Conservation (phyloP, 2,113 vertebrate genomes). For the Onychostruthus taczanowskii region DNA sequence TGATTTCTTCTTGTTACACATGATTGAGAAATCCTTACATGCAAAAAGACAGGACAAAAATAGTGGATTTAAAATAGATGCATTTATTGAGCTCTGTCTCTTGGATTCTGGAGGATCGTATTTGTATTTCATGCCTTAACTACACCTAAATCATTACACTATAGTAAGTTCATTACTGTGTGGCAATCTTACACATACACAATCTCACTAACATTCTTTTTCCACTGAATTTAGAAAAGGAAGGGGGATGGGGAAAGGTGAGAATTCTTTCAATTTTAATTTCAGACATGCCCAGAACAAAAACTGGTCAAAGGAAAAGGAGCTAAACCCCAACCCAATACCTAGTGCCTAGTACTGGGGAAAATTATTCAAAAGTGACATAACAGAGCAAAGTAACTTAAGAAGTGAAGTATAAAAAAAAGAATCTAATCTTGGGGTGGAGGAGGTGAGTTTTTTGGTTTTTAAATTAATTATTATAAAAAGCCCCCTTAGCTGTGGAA, state of each 20-base stretch:
- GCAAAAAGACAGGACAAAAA: neutral
- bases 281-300: neutral
- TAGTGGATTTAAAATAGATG: neutral
- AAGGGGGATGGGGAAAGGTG: neutral
- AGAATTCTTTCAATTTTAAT: neutral
- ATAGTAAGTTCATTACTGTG: neutral
- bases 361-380: neutral
- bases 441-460: accelerated
- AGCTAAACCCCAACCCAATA: neutral
- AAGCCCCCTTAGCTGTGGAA: neutral
- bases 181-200: neutral
- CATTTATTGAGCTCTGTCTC: neutral
- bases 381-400: neutral
- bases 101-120: neutral
- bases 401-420: neutral
- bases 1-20: neutral
- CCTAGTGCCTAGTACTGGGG: neutral
- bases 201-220: neutral
- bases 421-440: neutral
- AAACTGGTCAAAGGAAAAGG: neutral
- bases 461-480: neutral
- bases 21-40: neutral
- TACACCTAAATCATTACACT: neutral
- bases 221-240: neutral
- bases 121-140: slow-evolving; percentile 25